Evolutionary conservation across 2,113 vertebrate species (phyloP), one percentile per base, ranked within the genome.

Genomic region (Xyliphius kryptos): DNA sequence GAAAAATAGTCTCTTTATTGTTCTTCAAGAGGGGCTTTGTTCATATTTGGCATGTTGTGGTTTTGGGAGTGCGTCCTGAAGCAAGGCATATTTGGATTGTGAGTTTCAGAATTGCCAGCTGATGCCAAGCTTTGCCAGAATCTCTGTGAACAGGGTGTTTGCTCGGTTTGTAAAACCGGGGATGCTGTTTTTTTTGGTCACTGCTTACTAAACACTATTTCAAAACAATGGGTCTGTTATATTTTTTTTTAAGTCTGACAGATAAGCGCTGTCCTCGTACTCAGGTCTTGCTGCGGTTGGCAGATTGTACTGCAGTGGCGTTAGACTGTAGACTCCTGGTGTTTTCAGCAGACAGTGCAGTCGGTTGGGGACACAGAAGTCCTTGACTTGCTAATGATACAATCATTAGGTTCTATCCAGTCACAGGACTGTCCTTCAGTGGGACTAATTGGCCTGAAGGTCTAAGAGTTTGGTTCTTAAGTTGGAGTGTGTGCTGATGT

Each of bases 401-500:
- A 19, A 20, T 46, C 40, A 17, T 46, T n/a, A 41, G n/a, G 26
- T 21, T 46, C 56, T 32, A 32, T 32, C 26, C 26, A 32, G 26
- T 46, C 20, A 47, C 41, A 5, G 16, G 41, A 59, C 13, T 32
- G 50, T 61, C 66, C 54, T n/a, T 58, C 48, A 56, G 56, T 61
- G 51, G 61, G 58, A 21, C 26, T 61, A 41, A 56, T 68, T 61
- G 51, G 51, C 48, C 38, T n/a, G 38, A 51, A 61, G 51, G 58
- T 68, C 57, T 56, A 51, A 38, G 57, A 3, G 17, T 40, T 54
- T 49, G 48, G 19, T 48, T 32, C 37, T 51, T 61, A 68, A 46
- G 56, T 61, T 68, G 66, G 51, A 9, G 19, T 62, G 51, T 7
- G 52, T 32, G 47, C 44, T 51, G 56, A 58, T 7, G 14, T 37